phyloP scores from a whole-genome alignment of 2,888 invertebrate genomes.

The Ophion costatus region DNA sequence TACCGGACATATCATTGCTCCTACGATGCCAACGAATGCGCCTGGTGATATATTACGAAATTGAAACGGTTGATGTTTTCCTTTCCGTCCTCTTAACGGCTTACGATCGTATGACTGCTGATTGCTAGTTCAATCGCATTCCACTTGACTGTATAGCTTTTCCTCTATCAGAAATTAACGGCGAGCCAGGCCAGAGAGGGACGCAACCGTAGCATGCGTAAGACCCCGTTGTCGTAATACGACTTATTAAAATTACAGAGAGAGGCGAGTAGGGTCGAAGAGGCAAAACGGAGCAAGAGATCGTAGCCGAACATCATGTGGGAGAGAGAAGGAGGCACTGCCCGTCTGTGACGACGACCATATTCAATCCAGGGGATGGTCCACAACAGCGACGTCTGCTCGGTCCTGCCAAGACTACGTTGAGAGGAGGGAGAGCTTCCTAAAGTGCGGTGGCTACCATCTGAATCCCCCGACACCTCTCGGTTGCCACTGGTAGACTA shows the following conservation, averaged over 20 bases:
- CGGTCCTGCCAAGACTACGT: conserved; percentile 66
- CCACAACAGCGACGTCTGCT: conserved; percentile 79
- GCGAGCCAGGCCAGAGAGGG: conserved; percentile 60
- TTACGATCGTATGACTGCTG: conserved; percentile 39
- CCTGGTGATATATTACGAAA: no score
- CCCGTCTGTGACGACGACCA: conserved; percentile 72
- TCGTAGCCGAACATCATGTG: conserved; percentile 33
- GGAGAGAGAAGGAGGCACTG: conserved; percentile 69
- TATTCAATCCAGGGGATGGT: conserved; percentile 78
- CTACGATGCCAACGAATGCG: no score
- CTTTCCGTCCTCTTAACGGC: conserved; percentile 9
- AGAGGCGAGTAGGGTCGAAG: conserved; percentile 51
- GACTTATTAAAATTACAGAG: conserved; percentile 83
- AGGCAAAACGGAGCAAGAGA: conserved; percentile 41
- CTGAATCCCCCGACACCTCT: conserved; percentile 9
- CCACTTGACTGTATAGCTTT: conserved; percentile 34
- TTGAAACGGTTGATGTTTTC: not conserved
- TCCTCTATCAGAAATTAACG: conserved; percentile 49
- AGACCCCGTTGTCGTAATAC: conserved; percentile 75
- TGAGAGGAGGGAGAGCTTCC: conserved; percentile 72
- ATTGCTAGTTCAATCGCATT: conserved; percentile 49
- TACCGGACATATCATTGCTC: no score
- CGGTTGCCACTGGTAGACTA: conserved; percentile 67
- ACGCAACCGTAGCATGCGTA: conserved; percentile 66
- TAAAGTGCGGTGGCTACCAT: conserved; percentile 59